Conservation (phyloP, 2,888 invertebrate species). For the Petrolisthes manimaculis region DNA sequence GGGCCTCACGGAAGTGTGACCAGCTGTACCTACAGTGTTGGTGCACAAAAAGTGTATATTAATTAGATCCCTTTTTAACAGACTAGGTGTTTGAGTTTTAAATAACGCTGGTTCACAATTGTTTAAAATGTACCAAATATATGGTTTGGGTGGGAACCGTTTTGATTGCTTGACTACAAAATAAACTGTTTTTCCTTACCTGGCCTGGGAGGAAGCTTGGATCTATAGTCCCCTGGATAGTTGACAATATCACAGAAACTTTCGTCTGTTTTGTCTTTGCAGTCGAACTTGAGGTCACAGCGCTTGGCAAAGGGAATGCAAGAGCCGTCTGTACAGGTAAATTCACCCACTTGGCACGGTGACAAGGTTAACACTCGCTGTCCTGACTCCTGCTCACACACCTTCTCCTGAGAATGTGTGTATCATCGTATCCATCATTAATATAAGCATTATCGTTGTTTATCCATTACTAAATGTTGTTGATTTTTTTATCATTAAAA, state of each 20-base stretch:
- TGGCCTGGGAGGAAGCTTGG: slow-evolving; percentile 47
- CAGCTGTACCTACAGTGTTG: too few relatives aligned
- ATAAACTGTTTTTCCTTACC: slow-evolving; percentile 16
- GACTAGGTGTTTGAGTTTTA: too few relatives aligned
- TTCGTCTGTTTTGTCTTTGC: slow-evolving; percentile 50
- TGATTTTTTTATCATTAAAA: not conserved
- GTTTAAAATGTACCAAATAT: too few relatives aligned
- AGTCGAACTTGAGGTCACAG: slow-evolving; percentile 58
- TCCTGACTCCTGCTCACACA: slow-evolving; percentile 40
- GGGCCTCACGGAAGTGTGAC: too few relatives aligned
- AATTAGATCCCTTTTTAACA: too few relatives aligned
- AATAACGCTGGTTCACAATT: too few relatives aligned
- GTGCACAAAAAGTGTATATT: too few relatives aligned
- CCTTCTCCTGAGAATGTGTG: slow-evolving; percentile 7
- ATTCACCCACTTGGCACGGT: slow-evolving; percentile 18
- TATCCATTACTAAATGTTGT: not conserved
- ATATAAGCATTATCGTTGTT: not conserved
- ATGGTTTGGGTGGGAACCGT: too few relatives aligned
- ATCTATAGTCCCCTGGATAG: slow-evolving; percentile 49
- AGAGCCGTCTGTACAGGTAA: slow-evolving; percentile 47
- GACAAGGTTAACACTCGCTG: slow-evolving; percentile 35
- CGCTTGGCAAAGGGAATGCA: slow-evolving; percentile 43
- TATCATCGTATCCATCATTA: not conserved
- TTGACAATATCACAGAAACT: slow-evolving; percentile 50
- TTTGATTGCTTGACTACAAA: too few relatives aligned